Evolutionary conservation across 2,888 invertebrate genomes (phyloP).

Genomic region (Drosophila trichaetosa): DNA sequence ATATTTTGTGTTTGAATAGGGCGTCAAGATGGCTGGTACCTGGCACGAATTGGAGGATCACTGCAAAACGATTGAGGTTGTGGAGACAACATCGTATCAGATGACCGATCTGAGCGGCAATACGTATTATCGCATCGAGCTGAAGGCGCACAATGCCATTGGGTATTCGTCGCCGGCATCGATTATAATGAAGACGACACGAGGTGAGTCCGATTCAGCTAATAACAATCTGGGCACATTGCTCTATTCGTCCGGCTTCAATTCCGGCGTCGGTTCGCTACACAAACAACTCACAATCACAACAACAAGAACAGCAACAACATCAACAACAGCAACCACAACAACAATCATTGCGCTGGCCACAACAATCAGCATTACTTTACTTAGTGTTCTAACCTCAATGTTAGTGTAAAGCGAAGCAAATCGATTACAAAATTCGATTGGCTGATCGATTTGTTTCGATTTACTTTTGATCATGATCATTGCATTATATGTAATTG

Average conservation of each 20-base stretch:
- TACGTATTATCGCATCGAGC: constrained; percentile 93
- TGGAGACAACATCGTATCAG: constrained; percentile 89
- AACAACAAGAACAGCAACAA: constrained; percentile 74
- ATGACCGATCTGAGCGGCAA: constrained; percentile 90
- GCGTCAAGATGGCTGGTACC: constrained; percentile 88
- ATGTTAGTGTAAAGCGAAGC: constrained; percentile 79
- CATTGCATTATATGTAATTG: constrained; percentile 34
- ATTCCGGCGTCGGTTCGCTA: constrained; percentile 84
- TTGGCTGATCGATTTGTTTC: constrained; percentile 19
- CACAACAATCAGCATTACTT: constrained; percentile 83
- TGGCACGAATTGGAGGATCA: constrained; percentile 87
- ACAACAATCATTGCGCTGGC: constrained; percentile 81
- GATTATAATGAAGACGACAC: constrained; percentile 93
- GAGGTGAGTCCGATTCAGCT: constrained; percentile 90
- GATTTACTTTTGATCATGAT: constrained; percentile 19
- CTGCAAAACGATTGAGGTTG: constrained; percentile 87
- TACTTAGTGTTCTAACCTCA: constrained; percentile 83
- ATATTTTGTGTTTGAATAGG: constrained; percentile 84
- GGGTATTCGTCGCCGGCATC: constrained; percentile 92
- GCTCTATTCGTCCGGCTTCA: constrained; percentile 85
- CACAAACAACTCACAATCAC: constrained; percentile 81
- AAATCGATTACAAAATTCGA: constrained; percentile 14
- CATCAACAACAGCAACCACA: constrained; percentile 74
- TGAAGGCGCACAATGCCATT: constrained; percentile 93
- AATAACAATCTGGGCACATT: constrained; percentile 85